phyloP scores from a whole-genome alignment of 2,113 vertebrate species.

The Isichthys henryi region DNA sequence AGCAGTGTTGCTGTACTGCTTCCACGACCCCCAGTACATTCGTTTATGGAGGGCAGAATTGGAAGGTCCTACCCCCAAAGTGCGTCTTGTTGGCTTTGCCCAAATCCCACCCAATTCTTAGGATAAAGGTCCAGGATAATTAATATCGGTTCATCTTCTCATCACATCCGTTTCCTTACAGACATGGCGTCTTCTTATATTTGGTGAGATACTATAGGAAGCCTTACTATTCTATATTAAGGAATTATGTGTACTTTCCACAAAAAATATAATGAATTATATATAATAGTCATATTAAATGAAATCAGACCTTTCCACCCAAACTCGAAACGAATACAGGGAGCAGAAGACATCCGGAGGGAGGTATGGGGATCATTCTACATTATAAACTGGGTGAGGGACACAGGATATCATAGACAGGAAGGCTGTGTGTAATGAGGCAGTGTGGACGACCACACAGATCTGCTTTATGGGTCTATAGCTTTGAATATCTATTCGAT shows the following conservation, averaged over 20 bases:
- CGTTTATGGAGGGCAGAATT: neutral
- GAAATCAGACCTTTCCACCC: neutral
- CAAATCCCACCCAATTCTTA: neutral
- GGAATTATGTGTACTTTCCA: neutral
- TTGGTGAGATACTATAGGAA: neutral
- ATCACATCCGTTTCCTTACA: neutral
- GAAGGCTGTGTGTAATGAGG: neutral
- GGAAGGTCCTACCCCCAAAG: neutral
- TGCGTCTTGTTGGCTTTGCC: neutral
- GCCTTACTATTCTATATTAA: neutral
- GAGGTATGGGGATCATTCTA: neutral
- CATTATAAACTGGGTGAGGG: neutral
- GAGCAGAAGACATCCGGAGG: neutral
- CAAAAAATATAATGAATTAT: neutral
- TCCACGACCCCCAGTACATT: neutral
- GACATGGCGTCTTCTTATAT: neutral
- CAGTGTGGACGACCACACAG: neutral
- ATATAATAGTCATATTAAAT: neutral
- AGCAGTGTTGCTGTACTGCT: neutral
- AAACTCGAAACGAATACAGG: neutral
- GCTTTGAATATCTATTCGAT: constrained; percentile 17
- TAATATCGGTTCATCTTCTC: neutral
- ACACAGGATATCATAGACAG: neutral
- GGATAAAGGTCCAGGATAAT: neutral
- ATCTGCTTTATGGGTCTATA: neutral